Evolutionary conservation across 2,888 invertebrate genomes (phyloP).

Genomic region (Diogma glabrata): DNA sequence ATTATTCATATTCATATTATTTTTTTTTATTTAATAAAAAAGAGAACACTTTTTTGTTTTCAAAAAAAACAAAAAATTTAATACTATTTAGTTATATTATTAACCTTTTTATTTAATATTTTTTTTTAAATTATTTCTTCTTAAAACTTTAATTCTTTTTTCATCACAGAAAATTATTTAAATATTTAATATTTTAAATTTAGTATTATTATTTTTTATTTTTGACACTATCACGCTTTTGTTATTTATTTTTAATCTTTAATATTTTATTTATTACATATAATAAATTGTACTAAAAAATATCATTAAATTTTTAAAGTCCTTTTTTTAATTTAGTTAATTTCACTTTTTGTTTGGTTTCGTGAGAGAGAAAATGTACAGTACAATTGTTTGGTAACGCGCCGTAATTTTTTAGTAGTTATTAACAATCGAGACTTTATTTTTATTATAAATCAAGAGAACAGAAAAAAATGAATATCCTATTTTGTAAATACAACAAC

Average conservation of each 20-base stretch:
- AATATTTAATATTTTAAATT: constrained; percentile 10
- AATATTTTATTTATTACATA: constrained; percentile 3
- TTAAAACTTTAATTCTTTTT: constrained; percentile 4
- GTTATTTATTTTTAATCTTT: constrained; percentile 41
- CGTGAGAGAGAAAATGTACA: too few relatives aligned
- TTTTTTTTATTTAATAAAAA: too few relatives aligned
- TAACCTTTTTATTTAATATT: constrained; percentile 5
- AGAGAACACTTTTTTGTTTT: constrained; percentile 7
- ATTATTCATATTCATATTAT: too few relatives aligned
- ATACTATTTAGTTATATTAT: constrained; percentile 8
- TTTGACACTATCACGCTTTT: constrained; percentile 13
- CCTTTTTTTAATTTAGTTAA: constrained; percentile 1
- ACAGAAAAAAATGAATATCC: too few relatives aligned
- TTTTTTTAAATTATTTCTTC: constrained; percentile 3
- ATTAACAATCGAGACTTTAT: background rate
- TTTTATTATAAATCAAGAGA: too few relatives aligned
- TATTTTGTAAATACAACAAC: too few relatives aligned
- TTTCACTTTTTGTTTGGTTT: constrained; percentile 6
- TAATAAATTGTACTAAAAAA: constrained; percentile 8
- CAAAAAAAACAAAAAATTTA: constrained; percentile 5
- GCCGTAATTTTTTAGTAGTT: constrained; percentile 3
- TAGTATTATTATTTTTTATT: constrained; percentile 13
- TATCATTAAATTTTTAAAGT: constrained; percentile 6
- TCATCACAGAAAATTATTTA: constrained; percentile 8
- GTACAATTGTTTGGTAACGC: too few relatives aligned